Evolutionary conservation across 1,140 invertebrate species (phyloP).

Genomic region (Drosophila tani): DNA sequence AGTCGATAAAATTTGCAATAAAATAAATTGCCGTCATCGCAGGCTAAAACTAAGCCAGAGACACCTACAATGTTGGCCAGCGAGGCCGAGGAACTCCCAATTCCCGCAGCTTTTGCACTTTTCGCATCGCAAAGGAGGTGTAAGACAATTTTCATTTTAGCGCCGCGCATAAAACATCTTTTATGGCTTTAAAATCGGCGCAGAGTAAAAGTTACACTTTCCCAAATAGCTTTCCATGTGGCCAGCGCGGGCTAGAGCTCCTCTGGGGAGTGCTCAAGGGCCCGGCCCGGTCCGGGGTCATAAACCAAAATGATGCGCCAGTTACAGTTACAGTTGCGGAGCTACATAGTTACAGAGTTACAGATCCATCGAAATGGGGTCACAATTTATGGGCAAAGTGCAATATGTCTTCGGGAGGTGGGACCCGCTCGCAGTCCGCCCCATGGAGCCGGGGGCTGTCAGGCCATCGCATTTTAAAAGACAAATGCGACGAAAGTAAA

Average conservation of each 20-base stretch:
- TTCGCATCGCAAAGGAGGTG: constrained; percentile 54
- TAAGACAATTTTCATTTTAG: constrained; percentile 71
- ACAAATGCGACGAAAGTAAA: constrained; percentile 76
- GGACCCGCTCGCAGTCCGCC: constrained; percentile 9
- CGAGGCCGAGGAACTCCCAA: constrained; percentile 22
- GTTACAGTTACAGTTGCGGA: constrained; percentile 58
- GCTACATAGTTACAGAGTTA: constrained; percentile 30
- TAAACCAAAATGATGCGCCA: constrained; percentile 68
- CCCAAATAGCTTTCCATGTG: constrained; percentile 65
- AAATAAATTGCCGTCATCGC: constrained; percentile 77
- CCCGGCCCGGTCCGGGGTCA: constrained; percentile 43
- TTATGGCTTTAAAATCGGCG: constrained; percentile 81
- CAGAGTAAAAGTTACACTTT: constrained; percentile 80
- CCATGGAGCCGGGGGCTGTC: constrained; percentile 74
- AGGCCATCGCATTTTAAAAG: constrained; percentile 58
- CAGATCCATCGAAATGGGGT: constrained; percentile 40
- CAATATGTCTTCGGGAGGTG: constrained; percentile 64
- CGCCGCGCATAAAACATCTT: constrained; percentile 80
- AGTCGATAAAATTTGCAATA: constrained; percentile 79
- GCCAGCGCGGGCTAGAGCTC: background rate
- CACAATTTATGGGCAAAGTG: constrained; percentile 69
- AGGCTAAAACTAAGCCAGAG: constrained; percentile 16
- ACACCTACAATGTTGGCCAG: constrained; percentile 56
- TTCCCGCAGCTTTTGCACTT: constrained; percentile 1
- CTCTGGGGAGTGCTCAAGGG: constrained; percentile 67